Percentiles rank a stretch among this genome's conserved stretches.
phyloP scores from a whole-genome alignment of 1,140 invertebrate genomes.

The Mactra quadrangularis region DNA sequence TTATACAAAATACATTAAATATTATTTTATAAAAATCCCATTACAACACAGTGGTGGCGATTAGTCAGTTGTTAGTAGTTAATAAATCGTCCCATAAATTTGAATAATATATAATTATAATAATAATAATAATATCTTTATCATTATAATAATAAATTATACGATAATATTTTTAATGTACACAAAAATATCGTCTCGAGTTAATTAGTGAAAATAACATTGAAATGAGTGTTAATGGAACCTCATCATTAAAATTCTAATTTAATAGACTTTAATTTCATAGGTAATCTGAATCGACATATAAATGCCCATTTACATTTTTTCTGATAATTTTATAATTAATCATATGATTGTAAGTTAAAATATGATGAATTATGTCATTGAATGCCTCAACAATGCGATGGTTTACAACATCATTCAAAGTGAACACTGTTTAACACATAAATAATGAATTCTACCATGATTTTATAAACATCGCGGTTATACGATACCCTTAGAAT shows the following conservation, averaged over 20 bases:
- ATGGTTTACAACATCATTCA: neutral
- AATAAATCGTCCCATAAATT: neutral
- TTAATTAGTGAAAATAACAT: slow-evolving; percentile 1
- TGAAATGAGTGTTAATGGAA: neutral
- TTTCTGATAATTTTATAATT: no score
- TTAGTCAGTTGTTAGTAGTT: neutral
- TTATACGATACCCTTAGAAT: slow-evolving; percentile 46
- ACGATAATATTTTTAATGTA: neutral
- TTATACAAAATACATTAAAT: no score
- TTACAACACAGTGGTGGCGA: no score
- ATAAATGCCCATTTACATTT: slow-evolving; percentile 5
- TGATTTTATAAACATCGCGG: no score
- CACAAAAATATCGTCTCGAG: neutral
- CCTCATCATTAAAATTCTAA: slow-evolving; percentile 27
- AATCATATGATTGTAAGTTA: slow-evolving; percentile 21
- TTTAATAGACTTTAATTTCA: slow-evolving; percentile 47
- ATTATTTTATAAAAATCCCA: no score
- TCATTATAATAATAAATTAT: no score
- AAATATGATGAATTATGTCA: slow-evolving; percentile 28
- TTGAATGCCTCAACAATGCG: slow-evolving; percentile 16
- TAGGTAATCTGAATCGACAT: slow-evolving; percentile 26
- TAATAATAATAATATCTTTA: no score
- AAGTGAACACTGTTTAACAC: slow-evolving; percentile 20
- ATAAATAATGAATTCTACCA: slow-evolving; percentile 20
- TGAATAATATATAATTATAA: neutral